Base-by-base conservation (phyloP, 2,113 vertebrate species). In the Dicrurus megarhynchus region DNA sequence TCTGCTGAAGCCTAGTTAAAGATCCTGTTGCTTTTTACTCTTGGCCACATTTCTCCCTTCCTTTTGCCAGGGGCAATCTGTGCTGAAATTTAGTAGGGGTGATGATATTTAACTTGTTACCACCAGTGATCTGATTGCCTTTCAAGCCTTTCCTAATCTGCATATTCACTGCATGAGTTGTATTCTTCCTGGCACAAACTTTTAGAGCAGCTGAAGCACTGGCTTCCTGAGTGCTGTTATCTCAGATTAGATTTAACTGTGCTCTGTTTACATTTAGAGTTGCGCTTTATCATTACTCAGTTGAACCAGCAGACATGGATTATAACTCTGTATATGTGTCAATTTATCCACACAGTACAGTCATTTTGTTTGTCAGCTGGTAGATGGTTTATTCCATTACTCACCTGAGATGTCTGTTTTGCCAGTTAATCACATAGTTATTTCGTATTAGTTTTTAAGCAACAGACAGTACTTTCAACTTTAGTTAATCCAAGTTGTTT, bases 391-490 rank as follows among this genome's bases (percentile, higher is more conserved):
- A 53, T 94, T 91, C 82, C 59, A 67, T 92, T 91, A 80, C 35
- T 91, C 87, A 93, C 64, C 71, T 93, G 84, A 90, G 47, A 90
- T 41, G 71, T 67, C 88, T 93, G 49, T 71, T 90, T 88, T 86
- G 18, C n/a, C 71, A 77, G n/a, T 56, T 68, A 81, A 86, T 90
- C 39, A 89, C 42, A 10, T 42, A 52, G 19, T 42, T 28, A 64
- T 88, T 95, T 93, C 49, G 35, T 59, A 70, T 83, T 89, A 70
- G 67, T 44, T 74, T 77, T 93, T 76, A 88, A 80, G 28, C 18
- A 75, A 67, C 10, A 83, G 50, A 78, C 30, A 52, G 24, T 83
- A 74, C 63, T 80, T 95, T 87, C 64, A 55, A 46, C 21, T 81
- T 77, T 32, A 74, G 49, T 65, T 89, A 68, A 90, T 68, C 32